Evolutionary conservation across 1,140 invertebrate species (phyloP).

Genomic region (Drosophila grimshawi): DNA sequence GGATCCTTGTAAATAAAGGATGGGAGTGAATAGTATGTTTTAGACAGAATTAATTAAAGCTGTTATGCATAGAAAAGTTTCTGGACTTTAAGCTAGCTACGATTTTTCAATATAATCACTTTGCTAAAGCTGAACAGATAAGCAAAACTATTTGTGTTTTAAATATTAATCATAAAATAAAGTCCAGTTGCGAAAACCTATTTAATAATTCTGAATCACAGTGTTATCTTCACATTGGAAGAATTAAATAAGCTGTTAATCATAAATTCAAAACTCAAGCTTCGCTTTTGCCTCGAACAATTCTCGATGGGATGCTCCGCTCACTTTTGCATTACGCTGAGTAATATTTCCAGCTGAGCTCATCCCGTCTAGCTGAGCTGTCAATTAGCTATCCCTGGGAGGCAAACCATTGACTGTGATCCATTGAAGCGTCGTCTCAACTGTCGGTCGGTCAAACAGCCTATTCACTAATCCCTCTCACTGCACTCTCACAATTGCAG

Average conservation of each 20-base stretch:
- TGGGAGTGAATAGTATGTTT: no score
- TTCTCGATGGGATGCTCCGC: not conserved
- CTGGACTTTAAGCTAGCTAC: no score
- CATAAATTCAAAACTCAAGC: not conserved
- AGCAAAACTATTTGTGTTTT: no score
- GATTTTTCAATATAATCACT: no score
- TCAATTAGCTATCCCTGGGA: slow-evolving; percentile 34
- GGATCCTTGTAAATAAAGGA: no score
- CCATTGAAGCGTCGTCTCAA: slow-evolving; percentile 32
- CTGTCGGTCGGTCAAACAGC: slow-evolving; percentile 18
- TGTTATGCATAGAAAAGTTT: no score
- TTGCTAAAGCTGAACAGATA: no score
- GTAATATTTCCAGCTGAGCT: slow-evolving; percentile 40
- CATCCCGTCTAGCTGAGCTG: slow-evolving; percentile 38
- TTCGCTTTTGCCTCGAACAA: slow-evolving; percentile 5
- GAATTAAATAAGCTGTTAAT: not conserved
- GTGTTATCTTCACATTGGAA: not conserved
- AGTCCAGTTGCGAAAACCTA: no score
- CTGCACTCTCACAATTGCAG: slow-evolving; percentile 13
- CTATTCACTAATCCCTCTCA: slow-evolving; percentile 21
- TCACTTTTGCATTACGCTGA: not conserved
- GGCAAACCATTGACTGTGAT: slow-evolving; percentile 15
- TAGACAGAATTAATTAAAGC: no score
- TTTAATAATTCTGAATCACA: not conserved
- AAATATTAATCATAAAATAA: no score